phyloP scores from a whole-genome alignment of 2,888 invertebrate species.

The Ischnus inquisitorius region DNA sequence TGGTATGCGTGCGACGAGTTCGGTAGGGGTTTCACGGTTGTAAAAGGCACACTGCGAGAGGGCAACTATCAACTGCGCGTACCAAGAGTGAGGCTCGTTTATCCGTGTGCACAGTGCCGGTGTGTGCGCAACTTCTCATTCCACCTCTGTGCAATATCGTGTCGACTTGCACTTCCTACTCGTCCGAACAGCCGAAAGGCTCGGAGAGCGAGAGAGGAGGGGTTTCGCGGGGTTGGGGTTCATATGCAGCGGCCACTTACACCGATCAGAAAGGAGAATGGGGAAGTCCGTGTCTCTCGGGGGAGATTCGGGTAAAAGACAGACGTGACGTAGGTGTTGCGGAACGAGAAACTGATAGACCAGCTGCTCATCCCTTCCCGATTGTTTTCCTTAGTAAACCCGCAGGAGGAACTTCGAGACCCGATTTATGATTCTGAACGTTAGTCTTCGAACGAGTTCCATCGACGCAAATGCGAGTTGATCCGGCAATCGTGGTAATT shows the following conservation, averaged over 20 bases:
- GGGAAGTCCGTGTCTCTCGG: not conserved
- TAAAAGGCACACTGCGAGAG: not conserved
- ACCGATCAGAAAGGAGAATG: constrained; percentile 19
- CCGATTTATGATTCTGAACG: not conserved
- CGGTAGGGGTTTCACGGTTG: constrained; percentile 1
- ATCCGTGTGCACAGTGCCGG: not conserved
- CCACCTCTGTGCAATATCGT: constrained; percentile 13
- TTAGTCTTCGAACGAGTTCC: not conserved
- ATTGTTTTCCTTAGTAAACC: not conserved
- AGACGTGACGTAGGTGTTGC: not conserved
- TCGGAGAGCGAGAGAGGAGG: not conserved
- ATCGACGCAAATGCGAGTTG: not conserved
- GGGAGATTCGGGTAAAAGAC: constrained; percentile 15
- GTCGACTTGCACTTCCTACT: constrained; percentile 37
- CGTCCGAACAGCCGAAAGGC: not conserved
- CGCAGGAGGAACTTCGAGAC: not conserved
- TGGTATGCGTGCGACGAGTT: constrained; percentile 20
- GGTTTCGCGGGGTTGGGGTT: too few species aligned
- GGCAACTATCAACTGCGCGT: too few species aligned
- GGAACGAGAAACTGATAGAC: not conserved
- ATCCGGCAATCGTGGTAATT: not conserved
- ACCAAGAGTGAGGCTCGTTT: not conserved
- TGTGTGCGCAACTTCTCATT: not conserved
- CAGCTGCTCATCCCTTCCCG: not conserved
- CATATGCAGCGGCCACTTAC: constrained; percentile 21